Conservation (phyloP, 2,113 vertebrate genomes). For the Jacana jacana region DNA sequence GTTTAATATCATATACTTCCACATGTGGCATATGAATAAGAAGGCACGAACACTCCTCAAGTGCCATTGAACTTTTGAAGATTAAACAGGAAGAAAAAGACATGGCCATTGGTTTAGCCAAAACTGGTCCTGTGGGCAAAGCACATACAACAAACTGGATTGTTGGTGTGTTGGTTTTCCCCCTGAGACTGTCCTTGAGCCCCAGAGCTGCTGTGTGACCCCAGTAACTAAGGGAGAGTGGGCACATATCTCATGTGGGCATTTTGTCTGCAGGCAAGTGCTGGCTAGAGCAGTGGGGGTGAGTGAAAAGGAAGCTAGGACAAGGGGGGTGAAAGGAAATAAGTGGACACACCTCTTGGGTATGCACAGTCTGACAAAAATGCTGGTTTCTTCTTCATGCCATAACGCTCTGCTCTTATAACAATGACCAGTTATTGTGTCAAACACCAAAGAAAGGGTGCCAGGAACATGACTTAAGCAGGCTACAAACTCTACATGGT, state of each 20-base stretch:
- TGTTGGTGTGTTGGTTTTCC: not conserved
- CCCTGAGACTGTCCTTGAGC: not conserved
- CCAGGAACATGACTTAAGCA: not conserved
- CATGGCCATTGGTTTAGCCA: not conserved
- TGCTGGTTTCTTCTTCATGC: not conserved
- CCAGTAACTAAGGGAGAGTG: not conserved
- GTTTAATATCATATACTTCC: not conserved
- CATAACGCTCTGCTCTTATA: not conserved
- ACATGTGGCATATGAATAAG: not conserved
- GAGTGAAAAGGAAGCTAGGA: not conserved
- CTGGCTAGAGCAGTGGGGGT: not conserved
- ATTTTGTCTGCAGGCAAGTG: not conserved
- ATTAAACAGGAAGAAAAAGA: not conserved
- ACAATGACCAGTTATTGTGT: not conserved
- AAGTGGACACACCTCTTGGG: not conserved
- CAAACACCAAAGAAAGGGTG: not conserved
- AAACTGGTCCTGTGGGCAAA: not conserved
- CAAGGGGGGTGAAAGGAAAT: not conserved
- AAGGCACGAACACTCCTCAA: not conserved
- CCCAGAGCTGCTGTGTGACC: not conserved
- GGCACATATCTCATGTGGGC: rapidly evolving
- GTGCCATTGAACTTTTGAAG: not conserved
- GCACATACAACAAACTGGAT: not conserved
- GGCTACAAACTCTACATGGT: not conserved
- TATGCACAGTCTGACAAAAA: not conserved